phyloP scores from a whole-genome alignment of 2,888 invertebrate species.

The Archips xylosteana region DNA sequence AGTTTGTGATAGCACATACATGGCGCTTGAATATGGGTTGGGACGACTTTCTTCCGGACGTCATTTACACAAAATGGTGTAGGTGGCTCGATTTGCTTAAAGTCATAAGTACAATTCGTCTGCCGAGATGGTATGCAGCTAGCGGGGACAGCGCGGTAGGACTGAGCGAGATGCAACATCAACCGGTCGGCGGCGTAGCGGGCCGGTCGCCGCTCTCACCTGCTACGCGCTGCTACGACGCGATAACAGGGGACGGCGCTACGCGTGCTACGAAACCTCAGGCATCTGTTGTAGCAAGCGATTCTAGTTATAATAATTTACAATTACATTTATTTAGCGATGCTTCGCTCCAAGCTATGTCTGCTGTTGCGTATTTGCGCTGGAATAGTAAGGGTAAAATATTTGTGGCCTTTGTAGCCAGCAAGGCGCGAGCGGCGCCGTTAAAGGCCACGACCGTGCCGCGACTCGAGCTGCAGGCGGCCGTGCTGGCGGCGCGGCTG shows the following conservation, averaged over 20 bases:
- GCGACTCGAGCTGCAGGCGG: not conserved
- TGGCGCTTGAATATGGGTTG: not conserved
- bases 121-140: not conserved
- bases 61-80: not conserved
- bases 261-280: not conserved
- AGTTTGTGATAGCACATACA: not conserved
- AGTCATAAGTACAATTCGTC: not conserved
- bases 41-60: not conserved
- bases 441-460: not conserved
- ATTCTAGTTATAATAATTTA: not conserved
- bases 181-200: not conserved
- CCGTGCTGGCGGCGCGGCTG: not conserved
- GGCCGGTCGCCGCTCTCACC: not conserved
- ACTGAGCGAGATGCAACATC: too few relatives aligned
- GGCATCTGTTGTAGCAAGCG: not conserved
- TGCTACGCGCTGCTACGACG: too few relatives aligned
- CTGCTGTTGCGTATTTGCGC: not conserved
- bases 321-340: constrained; percentile 3
- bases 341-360: not conserved
- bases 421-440: not conserved
- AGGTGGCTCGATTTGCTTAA: not conserved
- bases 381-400: not conserved
- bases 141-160: not conserved
- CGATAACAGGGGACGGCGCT: not conserved
- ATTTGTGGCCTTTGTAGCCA: not conserved